phyloP scores from a whole-genome alignment of 2,797 vertebrate genomes.

The Enteromius viviparus region DNA sequence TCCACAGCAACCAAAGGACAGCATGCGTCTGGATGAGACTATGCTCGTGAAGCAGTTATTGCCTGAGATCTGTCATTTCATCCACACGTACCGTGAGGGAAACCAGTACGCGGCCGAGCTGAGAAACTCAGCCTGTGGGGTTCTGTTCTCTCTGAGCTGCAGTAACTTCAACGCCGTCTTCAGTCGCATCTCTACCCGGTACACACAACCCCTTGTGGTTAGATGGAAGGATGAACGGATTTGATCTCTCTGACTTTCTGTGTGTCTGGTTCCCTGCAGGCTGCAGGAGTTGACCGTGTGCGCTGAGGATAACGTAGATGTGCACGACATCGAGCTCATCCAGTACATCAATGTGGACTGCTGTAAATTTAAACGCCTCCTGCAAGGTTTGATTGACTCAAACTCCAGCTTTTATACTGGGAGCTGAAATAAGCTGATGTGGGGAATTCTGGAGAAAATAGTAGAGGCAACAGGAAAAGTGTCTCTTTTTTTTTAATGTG shows the following conservation, averaged over 20 bases:
- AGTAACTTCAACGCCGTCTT: conserved; percentile 98
- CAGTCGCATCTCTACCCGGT: conserved; percentile 97
- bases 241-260: background rate
- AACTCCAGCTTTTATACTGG: background rate
- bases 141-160: conserved; percentile 97
- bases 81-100: conserved; percentile 93
- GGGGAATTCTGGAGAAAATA: background rate
- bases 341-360: conserved; percentile 98
- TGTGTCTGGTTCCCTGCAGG: conserved; percentile 70
- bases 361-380: conserved; percentile 90
- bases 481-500: background rate
- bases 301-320: conserved; percentile 94
- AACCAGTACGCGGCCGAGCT: conserved; percentile 93
- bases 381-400: conserved; percentile 82
- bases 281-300: conserved; percentile 95
- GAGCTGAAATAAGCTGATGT: background rate
- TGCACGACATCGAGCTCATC: conserved; percentile 95
- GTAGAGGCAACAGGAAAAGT: background rate
- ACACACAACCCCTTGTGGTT: background rate
- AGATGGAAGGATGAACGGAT: background rate
- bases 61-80: conserved; percentile 98
- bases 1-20: conserved; percentile 93
- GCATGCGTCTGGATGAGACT: conserved; percentile 93
- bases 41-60: conserved; percentile 97
- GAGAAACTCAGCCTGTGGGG: conserved; percentile 89